These are phyloP conservation scores for Papilio polytes DNA, from an alignment of 1,140 invertebrate genomes.

Conservation along the genomic window DNA sequence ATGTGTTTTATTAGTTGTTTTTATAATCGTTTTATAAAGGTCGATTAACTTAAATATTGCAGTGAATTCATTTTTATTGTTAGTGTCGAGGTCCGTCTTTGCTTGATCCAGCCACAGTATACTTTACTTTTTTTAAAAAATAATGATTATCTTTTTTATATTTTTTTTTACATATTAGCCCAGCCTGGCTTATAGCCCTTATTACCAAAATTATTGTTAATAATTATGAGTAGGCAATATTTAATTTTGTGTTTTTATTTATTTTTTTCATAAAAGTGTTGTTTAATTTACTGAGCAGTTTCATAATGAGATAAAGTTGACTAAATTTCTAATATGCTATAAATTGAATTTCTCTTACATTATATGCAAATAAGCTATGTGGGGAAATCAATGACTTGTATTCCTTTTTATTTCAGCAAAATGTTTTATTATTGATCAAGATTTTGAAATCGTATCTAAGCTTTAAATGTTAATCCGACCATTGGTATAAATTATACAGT, in stretches of 20 bases:
- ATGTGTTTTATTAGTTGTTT: constrained; percentile 1
- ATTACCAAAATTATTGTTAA: neutral
- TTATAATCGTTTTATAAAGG: neutral
- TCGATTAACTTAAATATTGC: neutral
- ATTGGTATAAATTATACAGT: neutral
- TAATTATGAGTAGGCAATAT: neutral
- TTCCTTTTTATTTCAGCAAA: neutral
- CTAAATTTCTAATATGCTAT: neutral
- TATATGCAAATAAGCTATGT: neutral
- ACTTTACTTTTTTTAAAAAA: neutral
- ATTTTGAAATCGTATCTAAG: too few species aligned
- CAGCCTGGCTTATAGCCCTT: too few species aligned
- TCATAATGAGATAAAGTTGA: neutral
- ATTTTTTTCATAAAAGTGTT: too few species aligned
- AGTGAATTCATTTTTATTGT: neutral
- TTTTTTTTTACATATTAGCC: too few species aligned
- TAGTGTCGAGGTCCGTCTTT: neutral
- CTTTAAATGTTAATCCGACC: too few species aligned
- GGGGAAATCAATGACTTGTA: neutral
- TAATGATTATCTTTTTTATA: neutral
- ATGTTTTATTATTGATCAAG: too few species aligned
- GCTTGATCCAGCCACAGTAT: neutral
- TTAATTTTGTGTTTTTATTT: neutral
- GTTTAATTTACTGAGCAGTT: neutral
- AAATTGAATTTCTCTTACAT: neutral